phyloP scores from a whole-genome alignment of 2,888 invertebrate genomes.

The Hypomecis punctinalis region DNA sequence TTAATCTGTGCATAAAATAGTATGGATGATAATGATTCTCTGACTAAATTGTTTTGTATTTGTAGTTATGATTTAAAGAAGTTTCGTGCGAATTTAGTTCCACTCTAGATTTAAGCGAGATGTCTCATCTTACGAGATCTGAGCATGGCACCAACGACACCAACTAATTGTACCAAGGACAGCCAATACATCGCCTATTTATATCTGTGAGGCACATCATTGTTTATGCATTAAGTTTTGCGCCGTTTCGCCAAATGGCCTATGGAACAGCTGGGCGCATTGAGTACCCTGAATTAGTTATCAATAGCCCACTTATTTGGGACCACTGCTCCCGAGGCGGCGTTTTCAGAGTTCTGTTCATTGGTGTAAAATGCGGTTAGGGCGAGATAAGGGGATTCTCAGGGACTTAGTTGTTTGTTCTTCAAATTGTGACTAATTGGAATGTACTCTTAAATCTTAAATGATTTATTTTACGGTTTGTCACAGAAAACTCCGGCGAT shows the following conservation, averaged over 20 bases:
- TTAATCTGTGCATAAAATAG: too few species aligned
- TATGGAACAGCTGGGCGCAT: slow-evolving; percentile 8
- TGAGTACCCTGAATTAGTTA: slow-evolving; percentile 25
- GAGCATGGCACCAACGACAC: not conserved
- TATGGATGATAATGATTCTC: too few species aligned
- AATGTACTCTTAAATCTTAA: too few species aligned
- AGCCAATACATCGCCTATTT: slow-evolving; percentile 25
- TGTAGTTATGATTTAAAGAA: too few species aligned
- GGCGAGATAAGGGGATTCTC: not conserved
- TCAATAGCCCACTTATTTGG: slow-evolving; percentile 11
- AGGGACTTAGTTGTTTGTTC: too few species aligned
- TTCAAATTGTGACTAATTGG: too few species aligned
- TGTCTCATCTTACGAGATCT: too few species aligned
- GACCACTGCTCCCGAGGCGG: slow-evolving; percentile 1
- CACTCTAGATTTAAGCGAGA: too few species aligned
- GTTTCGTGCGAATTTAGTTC: too few species aligned
- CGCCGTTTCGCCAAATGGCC: slow-evolving; percentile 8
- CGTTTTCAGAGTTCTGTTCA: slow-evolving; percentile 2
- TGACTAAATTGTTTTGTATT: too few species aligned
- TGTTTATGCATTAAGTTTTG: slow-evolving; percentile 18
- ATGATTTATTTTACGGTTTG: too few species aligned
- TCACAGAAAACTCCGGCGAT: too few species aligned
- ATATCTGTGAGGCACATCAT: slow-evolving; percentile 12
- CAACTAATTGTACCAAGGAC: slow-evolving; percentile 40
- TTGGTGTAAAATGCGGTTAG: slow-evolving; percentile 3